These are phyloP conservation scores for Mesopsocus fuscifrons DNA, from an alignment of 2,888 invertebrate species.

Conservation along the genomic window DNA sequence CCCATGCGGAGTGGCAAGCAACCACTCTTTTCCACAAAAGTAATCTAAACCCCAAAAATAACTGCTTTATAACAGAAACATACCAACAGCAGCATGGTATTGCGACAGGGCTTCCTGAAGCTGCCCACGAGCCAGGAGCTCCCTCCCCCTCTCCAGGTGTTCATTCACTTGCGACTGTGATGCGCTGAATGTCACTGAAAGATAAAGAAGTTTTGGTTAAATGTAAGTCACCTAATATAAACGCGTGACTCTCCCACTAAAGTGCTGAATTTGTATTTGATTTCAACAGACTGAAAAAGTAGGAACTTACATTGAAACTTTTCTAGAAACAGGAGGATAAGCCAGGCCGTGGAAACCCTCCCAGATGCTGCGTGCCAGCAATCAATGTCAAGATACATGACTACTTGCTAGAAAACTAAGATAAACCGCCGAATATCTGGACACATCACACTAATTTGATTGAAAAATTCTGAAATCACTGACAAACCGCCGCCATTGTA, in stretches of 20 bases:
- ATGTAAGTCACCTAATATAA: too few relatives aligned
- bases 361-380: slow-evolving; percentile 16
- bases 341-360: slow-evolving; percentile 17
- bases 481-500: background rate
- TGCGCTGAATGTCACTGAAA: slow-evolving; percentile 37
- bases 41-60: too few relatives aligned
- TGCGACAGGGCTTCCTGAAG: slow-evolving; percentile 90
- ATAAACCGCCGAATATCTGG: too few relatives aligned
- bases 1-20: too few relatives aligned
- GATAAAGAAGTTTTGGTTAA: slow-evolving; percentile 15
- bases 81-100: slow-evolving; percentile 94
- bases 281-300: slow-evolving; percentile 14
- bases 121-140: slow-evolving; percentile 81
- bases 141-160: slow-evolving; percentile 85
- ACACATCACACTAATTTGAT: too few relatives aligned
- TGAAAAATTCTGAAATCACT: background rate
- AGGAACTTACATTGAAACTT: slow-evolving; percentile 13
- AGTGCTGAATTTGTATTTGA: too few relatives aligned
- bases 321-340: slow-evolving; percentile 16
- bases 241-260: too few relatives aligned
- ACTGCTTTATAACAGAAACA: too few relatives aligned
- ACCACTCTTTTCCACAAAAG: too few relatives aligned
- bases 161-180: slow-evolving; percentile 66
- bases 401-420: too few relatives aligned
- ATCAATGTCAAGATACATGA: slow-evolving; percentile 12